These are phyloP conservation scores for Hirtodrosophila histrioides DNA, from an alignment of 2,888 invertebrate genomes.

Conservation along the genomic window DNA sequence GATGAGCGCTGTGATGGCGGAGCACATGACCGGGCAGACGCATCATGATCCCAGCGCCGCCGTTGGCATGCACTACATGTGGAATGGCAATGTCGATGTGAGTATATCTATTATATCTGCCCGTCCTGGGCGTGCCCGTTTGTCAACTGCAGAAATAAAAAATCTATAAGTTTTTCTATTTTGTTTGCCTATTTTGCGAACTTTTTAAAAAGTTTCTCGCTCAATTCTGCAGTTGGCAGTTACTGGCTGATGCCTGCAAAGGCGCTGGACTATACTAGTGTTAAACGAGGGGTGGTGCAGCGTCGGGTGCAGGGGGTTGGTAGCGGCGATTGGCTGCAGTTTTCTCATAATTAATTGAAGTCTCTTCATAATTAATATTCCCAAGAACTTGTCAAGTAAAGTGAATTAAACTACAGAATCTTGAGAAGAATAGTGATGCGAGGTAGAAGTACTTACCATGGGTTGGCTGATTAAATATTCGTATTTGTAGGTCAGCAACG, in stretches of 20 bases:
- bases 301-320: neutral
- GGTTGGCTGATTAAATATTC: too few relatives aligned
- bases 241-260: constrained; percentile 10
- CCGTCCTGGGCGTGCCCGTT: constrained; percentile 7
- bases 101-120: constrained; percentile 62
- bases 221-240: constrained; percentile 51
- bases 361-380: constrained; percentile 59
- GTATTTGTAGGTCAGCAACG: too few relatives aligned
- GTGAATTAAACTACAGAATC: constrained; percentile 60
- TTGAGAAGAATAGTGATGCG: constrained; percentile 2
- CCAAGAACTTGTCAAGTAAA: constrained; percentile 49
- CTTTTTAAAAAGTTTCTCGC: constrained; percentile 48
- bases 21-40: constrained; percentile 93
- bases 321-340: neutral
- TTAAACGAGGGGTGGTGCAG: neutral
- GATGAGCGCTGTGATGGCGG: constrained; percentile 97
- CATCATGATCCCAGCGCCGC: constrained; percentile 87
- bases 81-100: constrained; percentile 85
- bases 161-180: constrained; percentile 1
- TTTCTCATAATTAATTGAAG: constrained; percentile 59
- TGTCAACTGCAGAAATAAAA: constrained; percentile 4
- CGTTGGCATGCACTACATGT: constrained; percentile 85
- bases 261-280: constrained; percentile 19
- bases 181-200: constrained; percentile 10
- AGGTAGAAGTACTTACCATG: too few relatives aligned